phyloP scores from a whole-genome alignment of 2,888 invertebrate genomes.

The Microplitis deprimator region DNA sequence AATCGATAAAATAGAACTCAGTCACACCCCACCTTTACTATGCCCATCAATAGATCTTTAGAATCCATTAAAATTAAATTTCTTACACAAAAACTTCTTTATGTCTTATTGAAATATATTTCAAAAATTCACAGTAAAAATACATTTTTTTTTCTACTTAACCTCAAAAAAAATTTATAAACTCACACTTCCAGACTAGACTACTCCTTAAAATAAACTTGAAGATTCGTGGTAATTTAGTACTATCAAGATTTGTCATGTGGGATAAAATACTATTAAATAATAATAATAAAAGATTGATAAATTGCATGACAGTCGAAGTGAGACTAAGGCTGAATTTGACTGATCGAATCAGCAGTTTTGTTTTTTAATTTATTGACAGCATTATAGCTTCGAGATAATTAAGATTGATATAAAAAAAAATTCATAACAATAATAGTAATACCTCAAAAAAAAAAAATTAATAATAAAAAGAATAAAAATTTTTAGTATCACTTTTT shows the following conservation, averaged over 20 bases:
- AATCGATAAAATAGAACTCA: too few relatives aligned
- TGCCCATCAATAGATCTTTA: too few relatives aligned
- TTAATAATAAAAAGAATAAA: not conserved
- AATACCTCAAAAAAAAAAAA: not conserved
- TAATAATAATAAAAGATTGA: conserved; percentile 41
- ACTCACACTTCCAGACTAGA: too few relatives aligned
- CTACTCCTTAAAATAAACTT: too few relatives aligned
- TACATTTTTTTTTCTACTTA: too few relatives aligned
- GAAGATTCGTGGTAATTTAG: too few relatives aligned
- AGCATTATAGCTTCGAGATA: conserved; percentile 35
- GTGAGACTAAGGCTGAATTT: conserved; percentile 69
- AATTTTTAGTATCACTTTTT: not conserved
- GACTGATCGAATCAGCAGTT: conserved; percentile 44
- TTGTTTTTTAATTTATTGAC: conserved; percentile 31
- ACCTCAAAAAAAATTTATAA: too few relatives aligned
- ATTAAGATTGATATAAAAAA: conserved; percentile 24
- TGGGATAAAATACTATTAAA: not conserved
- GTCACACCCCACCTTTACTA: too few relatives aligned
- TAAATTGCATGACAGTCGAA: conserved; percentile 65
- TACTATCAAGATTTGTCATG: not conserved
- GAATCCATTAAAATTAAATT: too few relatives aligned
- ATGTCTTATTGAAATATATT: too few relatives aligned
- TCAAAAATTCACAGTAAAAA: too few relatives aligned
- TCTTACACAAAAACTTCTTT: too few relatives aligned
- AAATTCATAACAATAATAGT: conserved; percentile 19